These are phyloP conservation scores for Seira musarum DNA, from an alignment of 2,888 invertebrate genomes.

Conservation along the genomic window DNA sequence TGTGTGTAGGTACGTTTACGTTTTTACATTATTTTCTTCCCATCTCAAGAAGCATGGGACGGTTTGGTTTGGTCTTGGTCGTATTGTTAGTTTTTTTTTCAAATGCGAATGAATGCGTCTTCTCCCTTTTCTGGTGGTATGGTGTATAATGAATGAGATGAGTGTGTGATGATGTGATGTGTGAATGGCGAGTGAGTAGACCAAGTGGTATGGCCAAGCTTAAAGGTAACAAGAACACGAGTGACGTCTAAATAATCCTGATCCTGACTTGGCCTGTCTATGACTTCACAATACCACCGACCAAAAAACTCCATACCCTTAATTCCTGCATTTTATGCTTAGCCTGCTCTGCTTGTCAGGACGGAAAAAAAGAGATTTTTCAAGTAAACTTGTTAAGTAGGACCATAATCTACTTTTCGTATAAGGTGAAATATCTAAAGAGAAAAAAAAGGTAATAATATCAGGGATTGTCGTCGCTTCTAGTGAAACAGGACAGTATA, in stretches of 20 bases:
- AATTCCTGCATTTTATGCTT: constrained; percentile 41
- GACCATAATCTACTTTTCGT: background rate
- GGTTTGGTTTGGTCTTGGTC: constrained; percentile 48
- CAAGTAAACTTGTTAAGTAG: constrained; percentile 7
- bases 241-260: constrained; percentile 63
- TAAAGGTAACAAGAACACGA: constrained; percentile 48
- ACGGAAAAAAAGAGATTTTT: constrained; percentile 52
- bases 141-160: constrained; percentile 51
- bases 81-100: constrained; percentile 32
- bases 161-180: constrained; percentile 43
- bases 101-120: too few species aligned
- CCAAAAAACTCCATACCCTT: constrained; percentile 46
- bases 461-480: background rate
- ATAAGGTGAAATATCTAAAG: constrained; percentile 16
- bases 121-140: background rate
- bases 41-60: constrained; percentile 33
- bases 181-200: constrained; percentile 55
- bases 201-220: constrained; percentile 54
- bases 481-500: constrained; percentile 39
- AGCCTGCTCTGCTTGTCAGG: constrained; percentile 51
- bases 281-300: too few species aligned
- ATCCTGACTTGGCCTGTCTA: constrained; percentile 45
- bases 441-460: background rate
- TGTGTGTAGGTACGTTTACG: constrained; percentile 25
- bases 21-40: background rate